Base-by-base conservation (phyloP, 2,113 vertebrate genomes). In the Phrynosoma platyrhinos region DNA sequence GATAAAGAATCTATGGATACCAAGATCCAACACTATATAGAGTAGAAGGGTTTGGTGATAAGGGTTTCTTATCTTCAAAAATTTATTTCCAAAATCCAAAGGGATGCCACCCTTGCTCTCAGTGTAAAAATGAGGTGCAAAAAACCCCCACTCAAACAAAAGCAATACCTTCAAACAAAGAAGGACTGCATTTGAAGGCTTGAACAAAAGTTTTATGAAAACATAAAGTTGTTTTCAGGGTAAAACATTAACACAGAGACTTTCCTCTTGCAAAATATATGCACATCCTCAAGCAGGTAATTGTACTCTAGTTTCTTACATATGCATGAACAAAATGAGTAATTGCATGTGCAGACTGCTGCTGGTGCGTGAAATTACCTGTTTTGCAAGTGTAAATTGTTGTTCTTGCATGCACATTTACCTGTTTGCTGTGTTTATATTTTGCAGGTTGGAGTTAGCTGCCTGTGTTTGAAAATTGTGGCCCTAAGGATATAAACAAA, bases 341-440 rank as follows among this genome's bases (percentile, higher is more conserved):
- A 92, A 94, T 79, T 94, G 86, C 55, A 91, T 89, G 91, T 90
- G 88, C 91, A 91, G 86, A 42, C 88, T 95, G 91, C 84, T 13
- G 4, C 71, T 80, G 84, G 90, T 88, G 90, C 32, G 0, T 94
- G 87, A 96, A 95, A 95, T 94, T 93, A 92, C 86, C 91, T 94
- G 91, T 94, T 96, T 94, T 94, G 95, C 92, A 95, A 96, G 89
- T 90, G 88, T 90, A 94, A 94, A 94, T 92, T 91, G 90, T 74
- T 92, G 94, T 90, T 93, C 66, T 93, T 93, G 78, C 87, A 88
- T 92, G 86, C 86, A 91, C 80, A 84, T 93, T 95, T 96, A 94
- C 94, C 88, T 95, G 84, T 91, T 94, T 91, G 14, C 52, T 89
- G 13, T 92, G 82, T 80, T 93, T 88, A 77, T 32, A 91, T 92